Evolutionary conservation across 1,140 invertebrate species (phyloP).

Genomic region (Leptoteleia sp.): DNA sequence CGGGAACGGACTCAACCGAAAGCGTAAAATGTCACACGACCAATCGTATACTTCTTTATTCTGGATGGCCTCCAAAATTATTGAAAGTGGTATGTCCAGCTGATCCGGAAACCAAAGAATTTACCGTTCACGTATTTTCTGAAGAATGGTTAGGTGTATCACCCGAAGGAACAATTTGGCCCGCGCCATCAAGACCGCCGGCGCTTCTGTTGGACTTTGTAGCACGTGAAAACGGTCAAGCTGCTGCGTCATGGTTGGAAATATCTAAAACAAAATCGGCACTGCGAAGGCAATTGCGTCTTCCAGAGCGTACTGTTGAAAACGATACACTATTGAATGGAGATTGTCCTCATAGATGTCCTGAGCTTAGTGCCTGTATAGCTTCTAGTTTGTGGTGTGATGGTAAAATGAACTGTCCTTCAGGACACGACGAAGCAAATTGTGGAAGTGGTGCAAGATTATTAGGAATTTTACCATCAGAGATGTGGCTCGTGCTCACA

Average conservation of each 20-base stretch:
- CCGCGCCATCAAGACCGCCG: slow-evolving; percentile 81
- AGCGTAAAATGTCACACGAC: slow-evolving; percentile 82
- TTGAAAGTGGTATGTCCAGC: slow-evolving; percentile 88
- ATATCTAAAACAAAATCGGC: slow-evolving; percentile 85
- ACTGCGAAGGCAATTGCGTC: slow-evolving; percentile 83
- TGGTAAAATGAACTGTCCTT: slow-evolving; percentile 90
- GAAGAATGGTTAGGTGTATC: slow-evolving; percentile 85
- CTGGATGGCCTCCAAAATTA: slow-evolving; percentile 82
- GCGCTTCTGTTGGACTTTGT: slow-evolving; percentile 88
- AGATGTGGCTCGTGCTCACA: slow-evolving; percentile 79
- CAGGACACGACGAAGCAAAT: slow-evolving; percentile 90
- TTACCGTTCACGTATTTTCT: slow-evolving; percentile 87
- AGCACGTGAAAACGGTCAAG: slow-evolving; percentile 85
- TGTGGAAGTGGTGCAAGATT: slow-evolving; percentile 83
- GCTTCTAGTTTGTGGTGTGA: slow-evolving; percentile 93
- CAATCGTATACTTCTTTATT: slow-evolving; percentile 77
- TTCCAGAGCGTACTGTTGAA: slow-evolving; percentile 78
- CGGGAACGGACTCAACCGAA: slow-evolving; percentile 82
- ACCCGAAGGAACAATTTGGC: slow-evolving; percentile 70
- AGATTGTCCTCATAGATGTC: slow-evolving; percentile 89
- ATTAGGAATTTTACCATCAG: slow-evolving; percentile 77
- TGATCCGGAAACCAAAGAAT: slow-evolving; percentile 84
- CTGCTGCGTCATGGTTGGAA: slow-evolving; percentile 87
- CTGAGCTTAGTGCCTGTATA: slow-evolving; percentile 94
- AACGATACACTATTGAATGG: slow-evolving; percentile 83